A percentile compares a stretch with the other conserved stretches of the same genome.
phyloP scores from a whole-genome alignment of 2,113 vertebrate species.

The Phylloscopus trochilus region DNA sequence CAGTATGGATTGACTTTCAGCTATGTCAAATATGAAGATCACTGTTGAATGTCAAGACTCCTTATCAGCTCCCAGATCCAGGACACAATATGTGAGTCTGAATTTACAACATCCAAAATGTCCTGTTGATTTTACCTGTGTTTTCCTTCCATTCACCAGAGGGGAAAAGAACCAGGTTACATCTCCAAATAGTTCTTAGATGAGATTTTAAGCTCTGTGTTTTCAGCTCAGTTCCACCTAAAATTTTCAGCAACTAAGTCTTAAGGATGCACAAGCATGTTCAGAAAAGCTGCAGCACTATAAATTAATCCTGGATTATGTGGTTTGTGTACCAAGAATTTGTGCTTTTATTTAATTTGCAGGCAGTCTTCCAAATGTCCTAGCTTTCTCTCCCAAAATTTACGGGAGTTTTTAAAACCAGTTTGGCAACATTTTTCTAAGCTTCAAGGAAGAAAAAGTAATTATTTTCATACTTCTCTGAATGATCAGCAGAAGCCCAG shows the following conservation, averaged over 20 bases:
- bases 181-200: neutral
- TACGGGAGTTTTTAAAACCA: neutral
- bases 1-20: neutral
- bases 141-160: neutral
- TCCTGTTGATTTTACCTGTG: neutral
- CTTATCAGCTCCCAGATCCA: neutral
- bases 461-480: neutral
- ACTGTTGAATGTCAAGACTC: neutral
- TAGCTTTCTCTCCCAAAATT: neutral
- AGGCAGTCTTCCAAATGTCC: neutral
- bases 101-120: neutral
- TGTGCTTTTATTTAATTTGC: neutral
- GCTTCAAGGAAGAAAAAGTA: neutral
- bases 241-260: neutral
- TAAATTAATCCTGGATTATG: neutral
- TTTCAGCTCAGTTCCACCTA: neutral
- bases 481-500: neutral
- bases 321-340: neutral
- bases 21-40: neutral
- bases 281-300: neutral
- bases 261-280: neutral
- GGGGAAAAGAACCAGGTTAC: neutral
- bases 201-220: neutral
- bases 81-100: neutral
- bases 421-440: neutral